Percentiles rank a stretch among this genome's conserved stretches.
phyloP scores from a whole-genome alignment of 2,113 vertebrate genomes.

The Psophia crepitans region DNA sequence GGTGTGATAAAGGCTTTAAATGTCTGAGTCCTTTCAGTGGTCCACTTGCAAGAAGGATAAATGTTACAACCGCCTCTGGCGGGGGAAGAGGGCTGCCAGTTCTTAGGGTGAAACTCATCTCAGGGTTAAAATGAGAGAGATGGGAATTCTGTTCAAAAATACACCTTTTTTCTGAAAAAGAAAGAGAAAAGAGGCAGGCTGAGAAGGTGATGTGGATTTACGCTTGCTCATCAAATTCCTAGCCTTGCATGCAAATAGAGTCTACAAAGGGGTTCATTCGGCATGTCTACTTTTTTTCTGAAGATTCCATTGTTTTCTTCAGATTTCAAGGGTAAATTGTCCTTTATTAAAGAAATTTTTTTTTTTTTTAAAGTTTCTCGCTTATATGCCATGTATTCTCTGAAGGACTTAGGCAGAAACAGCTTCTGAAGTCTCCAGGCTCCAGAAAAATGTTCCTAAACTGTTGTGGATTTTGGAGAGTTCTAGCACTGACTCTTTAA shows the following conservation, averaged over 20 bases:
- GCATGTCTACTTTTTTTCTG: neutral
- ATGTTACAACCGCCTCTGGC: neutral
- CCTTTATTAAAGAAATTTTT: neutral
- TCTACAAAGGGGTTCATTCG: neutral
- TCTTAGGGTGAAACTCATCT: neutral
- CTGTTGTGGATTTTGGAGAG: neutral
- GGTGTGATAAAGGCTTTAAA: neutral
- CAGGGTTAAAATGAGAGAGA: neutral
- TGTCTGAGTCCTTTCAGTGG: neutral
- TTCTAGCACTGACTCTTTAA: neutral
- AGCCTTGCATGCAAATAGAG: neutral
- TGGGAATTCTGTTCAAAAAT: neutral
- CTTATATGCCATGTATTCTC: neutral
- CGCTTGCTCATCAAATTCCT: neutral
- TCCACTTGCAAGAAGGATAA: neutral
- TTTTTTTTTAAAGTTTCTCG: neutral
- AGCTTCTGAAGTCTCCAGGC: neutral
- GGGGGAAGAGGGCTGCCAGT: neutral
- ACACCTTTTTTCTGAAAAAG: neutral
- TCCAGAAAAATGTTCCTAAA: neutral
- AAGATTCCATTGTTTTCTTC: neutral
- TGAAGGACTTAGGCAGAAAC: neutral
- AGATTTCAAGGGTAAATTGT: neutral
- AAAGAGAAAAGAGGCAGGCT: neutral
- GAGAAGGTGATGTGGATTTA: neutral